phyloP scores from a whole-genome alignment of 2,113 vertebrate genomes.

The Chionis minor region DNA sequence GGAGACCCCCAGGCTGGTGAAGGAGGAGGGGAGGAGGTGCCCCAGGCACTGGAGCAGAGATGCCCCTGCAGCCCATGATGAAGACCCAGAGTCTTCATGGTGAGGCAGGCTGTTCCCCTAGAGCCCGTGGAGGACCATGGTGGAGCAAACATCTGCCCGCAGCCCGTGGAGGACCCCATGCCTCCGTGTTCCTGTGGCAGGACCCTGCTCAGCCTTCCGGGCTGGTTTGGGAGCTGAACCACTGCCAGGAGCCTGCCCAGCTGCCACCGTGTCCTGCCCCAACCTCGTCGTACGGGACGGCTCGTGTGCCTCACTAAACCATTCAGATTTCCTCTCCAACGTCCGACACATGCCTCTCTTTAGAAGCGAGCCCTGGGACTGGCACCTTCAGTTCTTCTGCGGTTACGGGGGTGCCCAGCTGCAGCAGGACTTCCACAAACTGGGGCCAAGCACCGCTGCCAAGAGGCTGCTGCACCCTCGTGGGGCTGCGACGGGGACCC shows the following conservation, averaged over 20 bases:
- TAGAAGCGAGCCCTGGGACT: fast-evolving
- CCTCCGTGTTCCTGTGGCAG: neutral
- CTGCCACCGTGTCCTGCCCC: neutral
- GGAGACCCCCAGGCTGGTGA: neutral
- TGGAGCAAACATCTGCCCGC: neutral
- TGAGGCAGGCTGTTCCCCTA: neutral
- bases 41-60: neutral
- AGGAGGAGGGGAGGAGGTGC: neutral
- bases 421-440: neutral
- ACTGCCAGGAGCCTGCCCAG: neutral
- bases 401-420: fast-evolving
- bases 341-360: neutral
- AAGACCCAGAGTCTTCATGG: neutral
- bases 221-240: neutral
- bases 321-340: neutral
- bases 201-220: neutral
- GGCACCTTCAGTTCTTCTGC: neutral
- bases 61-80: neutral
- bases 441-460: neutral
- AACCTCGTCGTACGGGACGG: fast-evolving
- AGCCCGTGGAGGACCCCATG: neutral
- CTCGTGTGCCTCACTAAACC: neutral
- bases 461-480: fast-evolving
- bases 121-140: neutral
- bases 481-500: fast-evolving